phyloP scores from a whole-genome alignment of 2,888 invertebrate genomes.

The Polyploca ridens region DNA sequence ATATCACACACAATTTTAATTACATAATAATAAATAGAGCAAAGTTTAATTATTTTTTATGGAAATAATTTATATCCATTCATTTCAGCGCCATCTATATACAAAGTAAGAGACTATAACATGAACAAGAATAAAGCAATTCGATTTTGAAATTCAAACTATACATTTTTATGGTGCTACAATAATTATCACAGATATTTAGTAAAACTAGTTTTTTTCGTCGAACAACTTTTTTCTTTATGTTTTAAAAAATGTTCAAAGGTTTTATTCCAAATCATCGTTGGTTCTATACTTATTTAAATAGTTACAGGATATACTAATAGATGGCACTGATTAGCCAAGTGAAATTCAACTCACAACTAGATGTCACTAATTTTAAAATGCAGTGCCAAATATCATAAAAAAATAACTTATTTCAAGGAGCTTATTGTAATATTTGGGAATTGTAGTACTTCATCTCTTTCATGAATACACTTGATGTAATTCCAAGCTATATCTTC shows the following conservation, averaged over 20 bases:
- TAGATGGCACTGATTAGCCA: conserved; percentile 25
- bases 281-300: background rate
- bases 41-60: too few relatives aligned
- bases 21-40: too few relatives aligned
- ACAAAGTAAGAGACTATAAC: background rate
- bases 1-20: too few relatives aligned
- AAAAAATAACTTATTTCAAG: conserved; percentile 11
- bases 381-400: too few relatives aligned
- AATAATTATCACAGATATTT: background rate
- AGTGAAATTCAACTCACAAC: background rate
- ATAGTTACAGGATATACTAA: background rate
- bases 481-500: conserved; percentile 54
- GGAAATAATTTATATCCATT: background rate
- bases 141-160: too few relatives aligned
- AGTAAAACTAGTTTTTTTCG: too few relatives aligned
- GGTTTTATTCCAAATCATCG: too few relatives aligned
- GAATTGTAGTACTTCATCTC: conserved; percentile 18
- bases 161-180: too few relatives aligned
- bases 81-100: background rate
- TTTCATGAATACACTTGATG: conserved; percentile 45
- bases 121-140: background rate
- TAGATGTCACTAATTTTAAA: background rate
- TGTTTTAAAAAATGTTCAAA: too few relatives aligned
- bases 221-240: background rate
- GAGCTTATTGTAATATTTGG: conserved; percentile 25